A percentile compares a stretch with the other conserved stretches of the same genome.
These are phyloP conservation scores for Eupithecia dodoneata DNA, from an alignment of 2,888 invertebrate species.

Conservation along the genomic window DNA sequence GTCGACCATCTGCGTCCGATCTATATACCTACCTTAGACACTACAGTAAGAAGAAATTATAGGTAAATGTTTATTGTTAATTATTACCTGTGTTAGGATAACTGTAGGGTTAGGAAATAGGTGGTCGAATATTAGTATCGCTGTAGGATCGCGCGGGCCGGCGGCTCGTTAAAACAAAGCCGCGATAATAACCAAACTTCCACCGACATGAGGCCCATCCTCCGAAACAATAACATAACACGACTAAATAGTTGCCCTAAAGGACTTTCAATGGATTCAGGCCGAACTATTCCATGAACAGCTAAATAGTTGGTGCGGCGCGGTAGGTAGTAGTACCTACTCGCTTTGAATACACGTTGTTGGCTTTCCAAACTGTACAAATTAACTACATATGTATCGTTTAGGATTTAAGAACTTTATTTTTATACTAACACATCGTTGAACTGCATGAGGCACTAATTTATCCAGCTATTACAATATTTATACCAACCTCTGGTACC, in stretches of 20 bases:
- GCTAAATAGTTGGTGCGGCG: conserved; percentile 4
- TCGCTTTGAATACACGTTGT: conserved; percentile 8
- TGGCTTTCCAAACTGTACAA: background rate
- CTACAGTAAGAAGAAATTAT: background rate
- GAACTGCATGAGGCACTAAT: too few species aligned
- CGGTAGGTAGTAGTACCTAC: background rate
- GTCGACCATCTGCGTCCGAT: background rate
- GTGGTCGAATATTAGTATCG: background rate
- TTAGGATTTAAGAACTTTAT: background rate
- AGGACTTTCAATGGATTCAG: conserved; percentile 34
- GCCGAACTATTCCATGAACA: conserved; percentile 7
- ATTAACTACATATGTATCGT: background rate
- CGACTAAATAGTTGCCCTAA: conserved; percentile 36
- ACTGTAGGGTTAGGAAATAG: background rate
- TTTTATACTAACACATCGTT: too few species aligned
- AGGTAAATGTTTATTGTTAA: background rate
- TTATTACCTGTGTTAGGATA: background rate
- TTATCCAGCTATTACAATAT: too few species aligned
- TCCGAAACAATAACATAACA: conserved; percentile 43
- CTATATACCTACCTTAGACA: background rate
- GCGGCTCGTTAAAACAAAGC: conserved; percentile 14
- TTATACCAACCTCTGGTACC: too few species aligned
- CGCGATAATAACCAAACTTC: conserved; percentile 21
- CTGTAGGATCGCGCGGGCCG: background rate
- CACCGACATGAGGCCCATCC: conserved; percentile 29